Evolutionary conservation across 1,140 invertebrate species (phyloP).

Genomic region (Conus betulinus): DNA sequence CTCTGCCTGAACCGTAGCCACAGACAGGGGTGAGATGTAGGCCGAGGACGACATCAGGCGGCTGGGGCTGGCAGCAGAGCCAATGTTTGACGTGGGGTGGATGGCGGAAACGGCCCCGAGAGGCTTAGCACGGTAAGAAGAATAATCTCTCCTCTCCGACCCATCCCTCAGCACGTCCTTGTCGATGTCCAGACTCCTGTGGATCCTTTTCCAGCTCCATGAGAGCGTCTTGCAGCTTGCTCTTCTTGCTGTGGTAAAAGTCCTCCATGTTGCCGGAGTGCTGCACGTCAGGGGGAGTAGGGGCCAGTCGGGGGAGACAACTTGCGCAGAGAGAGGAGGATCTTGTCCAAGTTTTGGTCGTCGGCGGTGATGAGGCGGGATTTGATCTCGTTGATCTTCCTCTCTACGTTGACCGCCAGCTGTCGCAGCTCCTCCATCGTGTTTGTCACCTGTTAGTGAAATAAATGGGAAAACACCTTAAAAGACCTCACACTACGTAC

Average conservation of each 20-base stretch:
- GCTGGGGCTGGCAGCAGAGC: constrained; percentile 27
- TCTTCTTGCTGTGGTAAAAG: constrained; percentile 55
- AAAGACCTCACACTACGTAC: no score
- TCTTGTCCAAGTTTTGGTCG: constrained; percentile 65
- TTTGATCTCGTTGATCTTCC: constrained; percentile 64
- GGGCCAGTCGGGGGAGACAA: constrained; percentile 58
- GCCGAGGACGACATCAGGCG: constrained; percentile 36
- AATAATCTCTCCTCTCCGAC: constrained; percentile 49
- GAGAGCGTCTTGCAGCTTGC: constrained; percentile 67
- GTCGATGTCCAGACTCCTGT: constrained; percentile 60
- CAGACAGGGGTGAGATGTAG: constrained; percentile 40
- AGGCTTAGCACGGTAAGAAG: constrained; percentile 36
- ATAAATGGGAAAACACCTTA: not conserved
- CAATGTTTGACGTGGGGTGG: constrained; percentile 19
- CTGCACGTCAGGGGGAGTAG: constrained; percentile 45
- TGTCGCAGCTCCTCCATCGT: constrained; percentile 67
- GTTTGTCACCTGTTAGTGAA: constrained; percentile 47
- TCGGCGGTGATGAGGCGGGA: constrained; percentile 63
- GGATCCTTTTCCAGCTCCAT: constrained; percentile 67
- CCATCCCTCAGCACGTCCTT: constrained; percentile 48
- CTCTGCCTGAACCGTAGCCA: constrained; percentile 32
- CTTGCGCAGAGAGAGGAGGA: constrained; percentile 62
- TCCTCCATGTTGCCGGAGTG: constrained; percentile 47
- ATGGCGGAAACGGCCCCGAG: constrained; percentile 11
- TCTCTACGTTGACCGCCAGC: constrained; percentile 66